Evolutionary conservation across 2,888 invertebrate species (phyloP).

Genomic region (Dasysyrphus albostriatus): DNA sequence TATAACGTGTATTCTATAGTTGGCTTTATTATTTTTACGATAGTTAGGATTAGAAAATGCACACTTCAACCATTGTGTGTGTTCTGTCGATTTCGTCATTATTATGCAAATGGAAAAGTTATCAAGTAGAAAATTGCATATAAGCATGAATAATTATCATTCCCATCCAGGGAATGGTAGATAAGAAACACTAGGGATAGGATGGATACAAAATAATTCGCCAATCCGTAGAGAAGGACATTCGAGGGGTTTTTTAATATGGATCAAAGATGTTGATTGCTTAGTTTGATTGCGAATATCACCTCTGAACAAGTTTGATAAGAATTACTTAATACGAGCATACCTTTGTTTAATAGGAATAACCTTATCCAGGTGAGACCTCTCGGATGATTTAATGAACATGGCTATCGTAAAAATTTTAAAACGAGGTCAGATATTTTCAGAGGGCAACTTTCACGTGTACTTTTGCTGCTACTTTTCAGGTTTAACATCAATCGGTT

Average conservation of each 20-base stretch:
- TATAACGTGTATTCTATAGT: slow-evolving; percentile 34
- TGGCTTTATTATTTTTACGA: slow-evolving; percentile 72
- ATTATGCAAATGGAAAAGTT: slow-evolving; percentile 79
- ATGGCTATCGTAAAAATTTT: no score
- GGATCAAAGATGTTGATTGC: not conserved
- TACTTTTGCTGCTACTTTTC: no score
- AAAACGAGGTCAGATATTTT: no score
- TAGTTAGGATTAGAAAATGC: slow-evolving; percentile 65
- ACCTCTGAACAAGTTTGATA: not conserved
- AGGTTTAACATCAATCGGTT: no score
- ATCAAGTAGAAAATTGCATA: slow-evolving; percentile 79
- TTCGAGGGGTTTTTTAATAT: not conserved
- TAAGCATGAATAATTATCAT: slow-evolving; percentile 49
- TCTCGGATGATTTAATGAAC: no score
- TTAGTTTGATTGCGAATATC: not conserved
- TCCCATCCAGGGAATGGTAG: not conserved
- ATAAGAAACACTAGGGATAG: not conserved
- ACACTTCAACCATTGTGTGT: slow-evolving; percentile 42
- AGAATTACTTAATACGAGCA: not conserved
- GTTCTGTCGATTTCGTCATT: slow-evolving; percentile 68
- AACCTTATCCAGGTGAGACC: no score
- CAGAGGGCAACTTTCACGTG: no score
- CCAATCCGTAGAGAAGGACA: not conserved
- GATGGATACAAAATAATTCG: not conserved
- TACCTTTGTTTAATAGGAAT: no score